Base-by-base conservation (phyloP, 2,888 invertebrate genomes). In the Branchellion lobata region DNA sequence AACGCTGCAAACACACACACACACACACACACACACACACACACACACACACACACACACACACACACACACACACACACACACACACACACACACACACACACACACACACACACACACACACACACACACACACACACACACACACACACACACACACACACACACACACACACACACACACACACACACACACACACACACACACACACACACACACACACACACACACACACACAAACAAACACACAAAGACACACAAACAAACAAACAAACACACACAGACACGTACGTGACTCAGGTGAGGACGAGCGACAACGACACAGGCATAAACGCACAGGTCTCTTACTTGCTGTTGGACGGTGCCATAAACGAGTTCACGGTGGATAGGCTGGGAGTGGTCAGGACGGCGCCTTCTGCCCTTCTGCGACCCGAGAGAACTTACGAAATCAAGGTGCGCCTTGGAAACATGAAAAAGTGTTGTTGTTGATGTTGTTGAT, bases 1-100 rank as follows among this genome's bases (percentile, higher is more conserved):
- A n/a, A n/a, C n/a, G n/a, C n/a, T 14, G 14, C 76, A 76, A 27
- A 31, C 53, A 57, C 47, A 75, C 53, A 75, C 31, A 75, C 75
- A 75, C 27, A 53, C 53, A 53, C 31, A 74, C 74, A 68, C 40
- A 78, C 78, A 40, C 47, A 78, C 78, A 78, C 47, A 71, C 36
- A 68, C 40, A 71, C 71, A 51, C 69, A 79, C 72, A 79, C 47
- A 51, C 51, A 79, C 69, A 72, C 72, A 71, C 29, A 47, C 34
- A 77, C 61, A 77, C 34, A 77, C 34, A 77, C 34, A 77, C 77
- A 77, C 34, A 79, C n/a, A 79, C 72, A 78, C 71, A 53, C 53
- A 72, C 11, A 47, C 71, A 53, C 72, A 71, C 51, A 40, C 33
- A 72, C 72, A 53, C 72, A 51, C 27, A 79, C 47, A 71, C 34